Base-by-base conservation (phyloP, 2,113 vertebrate species). In the Heliornis fulica region DNA sequence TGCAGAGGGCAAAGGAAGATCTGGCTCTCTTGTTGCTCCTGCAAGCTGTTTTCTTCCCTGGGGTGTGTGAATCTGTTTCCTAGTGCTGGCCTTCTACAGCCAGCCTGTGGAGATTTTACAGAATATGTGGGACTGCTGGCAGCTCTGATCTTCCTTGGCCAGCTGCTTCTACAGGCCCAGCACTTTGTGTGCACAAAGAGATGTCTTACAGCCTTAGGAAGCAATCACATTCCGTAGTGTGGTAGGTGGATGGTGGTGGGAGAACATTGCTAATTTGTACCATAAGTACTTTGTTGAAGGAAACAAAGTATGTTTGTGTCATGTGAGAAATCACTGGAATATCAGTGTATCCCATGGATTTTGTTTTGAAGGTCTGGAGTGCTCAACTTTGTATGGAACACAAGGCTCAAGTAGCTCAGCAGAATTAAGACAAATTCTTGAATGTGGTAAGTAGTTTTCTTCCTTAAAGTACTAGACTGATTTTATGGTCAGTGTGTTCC, bases 391-490 rank as follows among this genome's bases (percentile, higher is more conserved):
- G 26, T 99, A 99, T 93, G 98, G 98, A 95, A 98, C 98, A 45
- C 99, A 98, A 93, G 98, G 98, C 63, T 98, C 98, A 78, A 98
- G 98, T 81, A 98, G 93, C 36, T 93, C 97, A 26, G 96, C 98
- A 28, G 99, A 99, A 94, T 97, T 99, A 94, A 98, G 98, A 91
- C 99, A 99, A 96, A 99, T 98, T 96, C 98, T 99, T 94, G 99
- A 99, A 56, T 97, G 97, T 95, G 99, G 99, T 99, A 97, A 96
- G 98, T 98, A 83, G 38, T 43, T 91, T 15, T 90, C 45, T 54
- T 85, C 26, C 28, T 64, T 92, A 80, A 70, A 87, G 57, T 36
- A 59, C 6, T 31, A 18, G 8, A 34, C 17, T 74, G 29, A 41
- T 75, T 85, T 84, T 84, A 31, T 69, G 34, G 36, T 86, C 57